A percentile compares a stretch with the other conserved stretches of the same genome.
Conservation (phyloP, 2,797 vertebrate genomes). For the Gastrophryne carolinensis region DNA sequence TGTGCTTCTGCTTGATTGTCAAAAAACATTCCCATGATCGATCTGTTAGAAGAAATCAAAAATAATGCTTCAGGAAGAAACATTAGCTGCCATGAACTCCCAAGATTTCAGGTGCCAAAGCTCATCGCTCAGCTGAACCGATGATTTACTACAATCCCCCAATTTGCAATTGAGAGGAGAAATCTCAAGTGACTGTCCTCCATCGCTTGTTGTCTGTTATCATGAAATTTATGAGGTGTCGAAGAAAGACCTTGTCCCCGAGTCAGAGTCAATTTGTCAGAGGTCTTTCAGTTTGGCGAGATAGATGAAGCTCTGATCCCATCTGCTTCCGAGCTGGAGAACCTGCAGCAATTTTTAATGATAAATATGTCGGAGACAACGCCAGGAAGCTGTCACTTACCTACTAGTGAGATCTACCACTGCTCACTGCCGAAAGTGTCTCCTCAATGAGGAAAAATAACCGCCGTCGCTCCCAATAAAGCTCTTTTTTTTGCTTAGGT, state of each 20-base stretch:
- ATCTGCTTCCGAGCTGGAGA: not conserved
- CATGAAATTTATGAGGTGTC: constrained; percentile 7
- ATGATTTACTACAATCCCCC: not conserved
- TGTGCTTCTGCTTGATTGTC: not conserved
- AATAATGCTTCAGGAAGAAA: not conserved
- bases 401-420: not conserved
- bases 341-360: constrained; percentile 5
- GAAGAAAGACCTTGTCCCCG: not conserved
- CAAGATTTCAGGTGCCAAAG: not conserved
- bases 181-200: not conserved
- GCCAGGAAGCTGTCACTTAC: constrained; percentile 2
- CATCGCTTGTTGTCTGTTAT: not conserved
- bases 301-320: not conserved
- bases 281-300: not conserved
- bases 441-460: not conserved
- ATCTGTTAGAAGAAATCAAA: not conserved
- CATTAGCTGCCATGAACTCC: not conserved
- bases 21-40: not conserved
- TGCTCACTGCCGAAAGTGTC: not conserved
- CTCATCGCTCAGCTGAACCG: not conserved
- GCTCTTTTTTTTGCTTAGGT: not conserved
- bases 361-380: constrained; percentile 1
- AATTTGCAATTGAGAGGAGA: not conserved
- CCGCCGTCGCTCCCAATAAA: not conserved
- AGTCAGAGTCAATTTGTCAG: constrained; percentile 17